Evolutionary conservation across 2,888 invertebrate genomes (phyloP).

Genomic region (Gibbula magus): DNA sequence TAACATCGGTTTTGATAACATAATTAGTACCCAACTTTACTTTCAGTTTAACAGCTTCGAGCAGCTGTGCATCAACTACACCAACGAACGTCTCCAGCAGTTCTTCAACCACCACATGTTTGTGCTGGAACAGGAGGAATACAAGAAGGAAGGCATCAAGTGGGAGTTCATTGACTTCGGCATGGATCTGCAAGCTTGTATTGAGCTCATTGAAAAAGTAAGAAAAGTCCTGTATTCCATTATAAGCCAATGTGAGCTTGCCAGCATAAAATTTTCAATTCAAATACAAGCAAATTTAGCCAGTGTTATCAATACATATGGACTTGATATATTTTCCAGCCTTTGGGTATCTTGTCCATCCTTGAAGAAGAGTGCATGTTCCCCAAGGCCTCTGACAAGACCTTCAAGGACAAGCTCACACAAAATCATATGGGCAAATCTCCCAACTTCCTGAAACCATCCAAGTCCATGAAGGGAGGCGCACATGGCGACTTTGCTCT

Average conservation of each 20-base stretch:
- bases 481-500: constrained; percentile 98
- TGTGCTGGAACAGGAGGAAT: constrained; percentile 97
- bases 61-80: constrained; percentile 98
- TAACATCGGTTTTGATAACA: too few relatives aligned
- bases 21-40: too few relatives aligned
- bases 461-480: constrained; percentile 96
- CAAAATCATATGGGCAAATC: constrained; percentile 98
- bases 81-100: constrained; percentile 97
- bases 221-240: too few relatives aligned
- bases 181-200: constrained; percentile 92
- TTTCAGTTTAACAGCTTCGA: constrained; percentile 96
- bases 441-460: constrained; percentile 71
- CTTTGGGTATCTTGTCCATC: constrained; percentile 99
- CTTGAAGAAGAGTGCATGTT: constrained; percentile 99
- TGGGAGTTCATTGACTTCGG: constrained; percentile 98
- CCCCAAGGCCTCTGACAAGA: constrained; percentile 99
- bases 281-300: too few relatives aligned
- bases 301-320: too few relatives aligned
- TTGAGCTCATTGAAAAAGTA: constrained; percentile 78
- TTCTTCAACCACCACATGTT: constrained; percentile 99
- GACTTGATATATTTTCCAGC: constrained; percentile 79
- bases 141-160: constrained; percentile 93
- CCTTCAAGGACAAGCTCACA: constrained; percentile 98
- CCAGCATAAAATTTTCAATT: too few relatives aligned
- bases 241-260: too few relatives aligned